Conservation (phyloP, 2,113 vertebrate genomes). For the Sapajus apella region DNA sequence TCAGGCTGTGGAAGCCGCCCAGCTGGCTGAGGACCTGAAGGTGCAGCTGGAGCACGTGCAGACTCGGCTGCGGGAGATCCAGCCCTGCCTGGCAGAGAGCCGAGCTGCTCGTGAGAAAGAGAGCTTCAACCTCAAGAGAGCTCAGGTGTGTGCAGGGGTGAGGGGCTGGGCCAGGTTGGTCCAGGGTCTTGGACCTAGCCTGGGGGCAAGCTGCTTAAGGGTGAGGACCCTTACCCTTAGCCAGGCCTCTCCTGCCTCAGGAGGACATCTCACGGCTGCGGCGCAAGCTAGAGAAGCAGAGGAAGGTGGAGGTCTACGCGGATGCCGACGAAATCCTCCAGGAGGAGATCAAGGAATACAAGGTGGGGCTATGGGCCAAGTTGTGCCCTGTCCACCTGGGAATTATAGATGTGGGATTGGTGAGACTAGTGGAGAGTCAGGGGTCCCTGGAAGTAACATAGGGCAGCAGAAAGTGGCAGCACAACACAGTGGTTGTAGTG, state of each 20-base stretch:
- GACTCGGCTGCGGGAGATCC: slow-evolving; percentile 93
- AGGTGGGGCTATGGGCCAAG: slow-evolving; percentile 82
- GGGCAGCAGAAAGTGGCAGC: not conserved
- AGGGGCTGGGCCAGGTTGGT: not conserved
- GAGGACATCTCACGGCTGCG: slow-evolving; percentile 94
- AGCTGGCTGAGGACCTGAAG: slow-evolving; percentile 94
- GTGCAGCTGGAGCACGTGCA: slow-evolving; percentile 95
- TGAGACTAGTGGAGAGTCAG: not conserved
- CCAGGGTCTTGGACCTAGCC: not conserved
- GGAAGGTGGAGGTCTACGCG: slow-evolving; percentile 95
- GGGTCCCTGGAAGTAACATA: not conserved
- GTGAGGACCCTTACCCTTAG: not conserved
- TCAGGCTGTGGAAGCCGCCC: slow-evolving; percentile 95
- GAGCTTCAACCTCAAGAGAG: slow-evolving; percentile 93
- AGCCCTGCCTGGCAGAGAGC: slow-evolving; percentile 93
- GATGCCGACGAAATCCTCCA: slow-evolving; percentile 96
- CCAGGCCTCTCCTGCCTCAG: slow-evolving; percentile 72
- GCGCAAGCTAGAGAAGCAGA: slow-evolving; percentile 94
- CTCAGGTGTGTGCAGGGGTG: slow-evolving; percentile 85
- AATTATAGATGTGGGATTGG: not conserved
- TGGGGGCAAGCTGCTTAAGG: not conserved
- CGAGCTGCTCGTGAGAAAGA: slow-evolving; percentile 93
- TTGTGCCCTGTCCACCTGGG: not conserved
- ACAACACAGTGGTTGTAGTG: not conserved
- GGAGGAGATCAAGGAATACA: slow-evolving; percentile 97